phyloP scores from a whole-genome alignment of 2,113 vertebrate genomes.

The Pyxicephalus adspersus region DNA sequence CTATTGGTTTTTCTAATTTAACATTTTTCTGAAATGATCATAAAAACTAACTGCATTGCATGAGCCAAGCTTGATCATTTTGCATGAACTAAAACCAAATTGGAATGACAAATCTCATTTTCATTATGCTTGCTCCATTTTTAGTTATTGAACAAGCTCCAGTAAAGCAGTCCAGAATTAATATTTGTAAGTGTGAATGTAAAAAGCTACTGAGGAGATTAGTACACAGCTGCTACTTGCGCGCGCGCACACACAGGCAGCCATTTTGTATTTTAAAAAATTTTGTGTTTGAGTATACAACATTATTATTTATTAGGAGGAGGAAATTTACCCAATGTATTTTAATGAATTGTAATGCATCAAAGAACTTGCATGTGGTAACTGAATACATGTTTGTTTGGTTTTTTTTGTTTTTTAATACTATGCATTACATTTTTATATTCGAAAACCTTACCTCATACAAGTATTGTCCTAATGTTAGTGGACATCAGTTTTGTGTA shows the following conservation, averaged over 20 bases:
- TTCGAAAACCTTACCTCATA: no score
- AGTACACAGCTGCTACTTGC: background rate
- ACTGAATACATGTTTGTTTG: no score
- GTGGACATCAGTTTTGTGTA: no score
- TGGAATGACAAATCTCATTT: conserved; percentile 59
- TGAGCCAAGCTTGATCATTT: conserved; percentile 64
- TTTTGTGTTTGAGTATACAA: no score
- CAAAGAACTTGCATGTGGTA: no score
- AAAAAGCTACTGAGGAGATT: conserved; percentile 56
- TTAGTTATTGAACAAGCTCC: conserved; percentile 49
- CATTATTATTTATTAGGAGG: no score
- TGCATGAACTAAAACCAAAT: conserved; percentile 74
- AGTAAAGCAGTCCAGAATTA: conserved; percentile 42
- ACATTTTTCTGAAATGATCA: conserved; percentile 61
- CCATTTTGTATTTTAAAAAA: background rate
- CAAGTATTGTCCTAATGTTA: no score
- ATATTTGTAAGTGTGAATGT: conserved; percentile 57
- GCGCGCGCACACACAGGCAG: background rate
- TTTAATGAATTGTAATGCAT: no score
- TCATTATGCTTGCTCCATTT: conserved; percentile 62
- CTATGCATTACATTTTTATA: no score
- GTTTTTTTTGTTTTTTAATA: no score
- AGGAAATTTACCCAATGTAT: no score
- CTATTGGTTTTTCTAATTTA: conserved; percentile 64
- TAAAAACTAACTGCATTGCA: conserved; percentile 58